Evolutionary conservation across 2,113 vertebrate species (phyloP), one percentile per base, ranked within the genome.

Genomic region (Cyanocitta stelleri): DNA sequence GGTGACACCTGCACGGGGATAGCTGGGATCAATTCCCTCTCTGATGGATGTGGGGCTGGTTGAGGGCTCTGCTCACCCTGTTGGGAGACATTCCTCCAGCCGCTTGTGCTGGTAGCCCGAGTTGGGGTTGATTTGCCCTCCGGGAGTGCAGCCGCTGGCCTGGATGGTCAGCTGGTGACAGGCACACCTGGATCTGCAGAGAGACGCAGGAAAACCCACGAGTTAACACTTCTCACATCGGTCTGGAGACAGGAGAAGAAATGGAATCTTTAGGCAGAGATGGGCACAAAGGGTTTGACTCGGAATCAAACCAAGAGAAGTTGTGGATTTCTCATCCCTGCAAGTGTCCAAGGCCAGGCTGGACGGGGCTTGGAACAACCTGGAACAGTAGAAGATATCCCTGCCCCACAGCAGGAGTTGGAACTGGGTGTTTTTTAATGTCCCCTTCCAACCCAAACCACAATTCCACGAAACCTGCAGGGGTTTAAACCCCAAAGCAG

Each of bases 141-240:
- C 99, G 0, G 99, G 99, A n/a, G 99, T 99, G 66, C 99, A 99
- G 61, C 97, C 99, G 0, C 99, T 99, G 1, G 99, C 99, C 83
- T 99, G 99, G 46, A 99, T 97, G 2, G 99, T 99, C 91, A 99
- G 97, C 97, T 99, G 99, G 93, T 99, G 99, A 94, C 99, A 99
- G 24, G 98, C 98, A 84, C 99, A 99, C 87, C 98, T 99, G 10
- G 99, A 99, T 76, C 99, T 99, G 11, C 59, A 7, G 46, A 22
- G 51, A 64, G 3, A 74, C 16, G 66, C 26, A 24, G 74, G 19
- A 26, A 59, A 37, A 10, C 5, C 33, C 68, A 11, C 0, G 2
- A 3, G 23, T 72, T 3, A 61, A 61, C 37, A 15, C 7, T 23
- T 26, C 7, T 17, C 41, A 4, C 13, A 2, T 1, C 0, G 1